Percentiles rank a stretch among this genome's conserved stretches.
phyloP scores from a whole-genome alignment of 2,797 vertebrate species.

The Argyrosomus regius region DNA sequence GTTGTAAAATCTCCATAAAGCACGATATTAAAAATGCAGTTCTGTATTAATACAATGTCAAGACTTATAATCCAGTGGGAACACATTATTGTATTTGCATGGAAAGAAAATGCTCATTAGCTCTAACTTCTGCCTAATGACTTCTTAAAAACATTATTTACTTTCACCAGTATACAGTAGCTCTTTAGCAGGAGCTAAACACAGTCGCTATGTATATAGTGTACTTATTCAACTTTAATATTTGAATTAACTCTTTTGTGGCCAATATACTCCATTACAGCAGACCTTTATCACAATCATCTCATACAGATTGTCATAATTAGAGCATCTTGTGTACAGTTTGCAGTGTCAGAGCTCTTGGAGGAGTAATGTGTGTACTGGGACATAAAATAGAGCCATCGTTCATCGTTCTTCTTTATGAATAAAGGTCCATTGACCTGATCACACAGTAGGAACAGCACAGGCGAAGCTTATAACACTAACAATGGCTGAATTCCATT shows the following conservation, averaged over 20 bases:
- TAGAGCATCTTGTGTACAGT: no score
- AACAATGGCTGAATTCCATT: no score
- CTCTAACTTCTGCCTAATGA: background rate
- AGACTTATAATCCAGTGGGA: background rate
- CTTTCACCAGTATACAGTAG: background rate
- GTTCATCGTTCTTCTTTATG: no score
- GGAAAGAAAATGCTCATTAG: constrained; percentile 21
- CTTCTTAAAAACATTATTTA: background rate
- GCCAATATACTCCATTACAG: background rate
- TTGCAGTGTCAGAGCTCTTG: no score
- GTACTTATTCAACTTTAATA: background rate
- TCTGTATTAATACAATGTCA: background rate
- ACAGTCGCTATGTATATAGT: background rate
- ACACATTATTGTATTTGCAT: constrained; percentile 12
- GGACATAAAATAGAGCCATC: background rate
- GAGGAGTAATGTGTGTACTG: background rate
- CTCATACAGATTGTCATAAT: background rate
- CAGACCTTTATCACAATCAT: background rate
- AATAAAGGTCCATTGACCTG: background rate
- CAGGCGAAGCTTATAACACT: background rate
- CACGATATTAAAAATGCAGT: background rate
- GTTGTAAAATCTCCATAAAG: background rate
- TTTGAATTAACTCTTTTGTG: background rate
- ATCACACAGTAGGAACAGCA: background rate
- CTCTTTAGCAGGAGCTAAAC: background rate